Percentiles rank a stretch among this genome's conserved stretches.
Evolutionary conservation across 2,797 vertebrate genomes (phyloP).

Genomic region (Macropus fuliginosus): DNA sequence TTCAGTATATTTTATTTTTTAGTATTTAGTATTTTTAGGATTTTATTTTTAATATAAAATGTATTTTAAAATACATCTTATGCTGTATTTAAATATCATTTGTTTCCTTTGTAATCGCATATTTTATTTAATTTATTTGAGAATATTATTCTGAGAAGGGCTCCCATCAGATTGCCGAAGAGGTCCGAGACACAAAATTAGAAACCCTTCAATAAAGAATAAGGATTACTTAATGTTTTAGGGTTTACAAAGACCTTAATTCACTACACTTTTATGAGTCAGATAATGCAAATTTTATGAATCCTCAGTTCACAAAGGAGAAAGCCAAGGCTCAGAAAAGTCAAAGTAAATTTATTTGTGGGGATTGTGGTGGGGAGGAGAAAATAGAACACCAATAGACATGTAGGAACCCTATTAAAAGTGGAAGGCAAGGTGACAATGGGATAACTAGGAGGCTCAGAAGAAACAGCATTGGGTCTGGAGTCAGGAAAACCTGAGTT

Average conservation of each 20-base stretch:
- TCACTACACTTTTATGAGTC: background rate
- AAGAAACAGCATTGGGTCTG: background rate
- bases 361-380: too few relatives aligned
- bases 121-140: background rate
- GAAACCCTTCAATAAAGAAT: background rate
- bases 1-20: background rate
- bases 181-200: background rate
- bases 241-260: background rate
- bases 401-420: background rate
- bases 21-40: too few relatives aligned
- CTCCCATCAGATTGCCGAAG: background rate
- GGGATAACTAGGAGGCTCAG: background rate
- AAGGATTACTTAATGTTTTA: background rate
- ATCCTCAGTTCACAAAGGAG: background rate
- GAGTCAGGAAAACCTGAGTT: background rate
- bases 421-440: background rate
- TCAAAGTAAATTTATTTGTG: background rate
- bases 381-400: background rate
- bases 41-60: too few relatives aligned
- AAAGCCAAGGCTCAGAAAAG: background rate
- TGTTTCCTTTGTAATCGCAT: background rate
- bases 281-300: background rate
- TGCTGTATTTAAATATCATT: background rate
- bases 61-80: too few relatives aligned
- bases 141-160: background rate